These are phyloP conservation scores for Osmerus eperlanus DNA, from an alignment of 2,113 vertebrate genomes.

Conservation along the genomic window DNA sequence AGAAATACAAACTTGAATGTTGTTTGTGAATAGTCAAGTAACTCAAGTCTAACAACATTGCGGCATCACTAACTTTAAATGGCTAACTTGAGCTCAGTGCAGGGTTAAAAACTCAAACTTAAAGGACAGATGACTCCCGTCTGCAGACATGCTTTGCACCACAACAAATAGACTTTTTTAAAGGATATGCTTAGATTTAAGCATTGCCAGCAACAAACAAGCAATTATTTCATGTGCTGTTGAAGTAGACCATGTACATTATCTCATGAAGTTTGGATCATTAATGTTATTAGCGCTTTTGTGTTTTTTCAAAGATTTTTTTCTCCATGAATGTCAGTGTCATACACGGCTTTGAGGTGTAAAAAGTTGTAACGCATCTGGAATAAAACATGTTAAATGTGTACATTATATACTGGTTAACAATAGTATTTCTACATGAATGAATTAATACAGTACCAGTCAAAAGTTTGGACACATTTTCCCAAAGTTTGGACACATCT, in stretches of 20 bases:
- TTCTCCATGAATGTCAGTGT: slow-evolving; percentile 37
- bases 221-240: slow-evolving; percentile 9
- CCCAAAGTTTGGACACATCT: too few relatives aligned
- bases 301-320: slow-evolving; percentile 7
- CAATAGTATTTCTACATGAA: too few relatives aligned
- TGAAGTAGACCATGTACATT: slow-evolving; percentile 7
- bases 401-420: slow-evolving; percentile 11
- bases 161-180: slow-evolving; percentile 56
- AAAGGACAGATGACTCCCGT: slow-evolving; percentile 39
- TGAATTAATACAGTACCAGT: too few relatives aligned
- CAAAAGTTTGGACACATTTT: too few relatives aligned
- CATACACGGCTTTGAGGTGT: slow-evolving; percentile 27
- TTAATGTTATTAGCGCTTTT: slow-evolving; percentile 19
- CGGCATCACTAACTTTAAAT: slow-evolving; percentile 44
- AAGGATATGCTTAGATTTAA: slow-evolving; percentile 56
- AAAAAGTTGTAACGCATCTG: slow-evolving; percentile 39
- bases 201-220: slow-evolving; percentile 11
- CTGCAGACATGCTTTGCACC: slow-evolving; percentile 55
- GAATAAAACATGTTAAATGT: slow-evolving; percentile 45
- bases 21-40: slow-evolving; percentile 58
- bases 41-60: slow-evolving; percentile 32
- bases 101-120: slow-evolving; percentile 22
- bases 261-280: slow-evolving; percentile 6
- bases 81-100: slow-evolving; percentile 37
- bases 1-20: slow-evolving; percentile 61